Percentiles rank a stretch among this genome's conserved stretches.
These are phyloP conservation scores for Hirtodrosophila histrioides DNA, from an alignment of 2,888 invertebrate species.

Conservation along the genomic window DNA sequence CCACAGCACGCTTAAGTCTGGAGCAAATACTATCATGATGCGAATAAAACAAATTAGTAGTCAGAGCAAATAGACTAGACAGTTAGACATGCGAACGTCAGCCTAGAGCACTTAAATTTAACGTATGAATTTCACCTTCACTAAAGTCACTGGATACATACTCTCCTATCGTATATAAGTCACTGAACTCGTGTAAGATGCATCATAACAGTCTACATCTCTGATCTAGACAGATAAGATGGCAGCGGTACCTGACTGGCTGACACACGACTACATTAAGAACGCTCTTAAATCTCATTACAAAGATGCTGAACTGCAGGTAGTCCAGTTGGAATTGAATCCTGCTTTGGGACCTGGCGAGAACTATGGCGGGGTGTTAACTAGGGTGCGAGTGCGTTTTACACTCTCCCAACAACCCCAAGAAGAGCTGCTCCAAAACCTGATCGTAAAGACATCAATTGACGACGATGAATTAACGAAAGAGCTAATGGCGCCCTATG, in stretches of 20 bases:
- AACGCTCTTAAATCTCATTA: slow-evolving; percentile 65
- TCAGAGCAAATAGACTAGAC: too few species aligned
- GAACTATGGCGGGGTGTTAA: slow-evolving; percentile 81
- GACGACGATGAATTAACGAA: slow-evolving; percentile 77
- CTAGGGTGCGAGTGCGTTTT: slow-evolving; percentile 65
- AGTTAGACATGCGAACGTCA: too few species aligned
- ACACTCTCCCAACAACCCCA: slow-evolving; percentile 21
- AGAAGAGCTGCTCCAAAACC: slow-evolving; percentile 32
- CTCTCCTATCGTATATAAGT: slow-evolving; percentile 34
- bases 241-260: slow-evolving; percentile 76
- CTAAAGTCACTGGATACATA: not conserved
- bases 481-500: slow-evolving; percentile 79
- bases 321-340: slow-evolving; percentile 58
- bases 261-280: slow-evolving; percentile 74
- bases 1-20: slow-evolving; percentile 7
- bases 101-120: not conserved
- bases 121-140: slow-evolving; percentile 27
- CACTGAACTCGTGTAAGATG: not conserved
- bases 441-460: slow-evolving; percentile 80
- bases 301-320: slow-evolving; percentile 61
- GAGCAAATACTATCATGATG: slow-evolving; percentile 15
- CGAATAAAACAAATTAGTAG: slow-evolving; percentile 1
- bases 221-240: slow-evolving; percentile 24
- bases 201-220: slow-evolving; percentile 8
- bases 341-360: slow-evolving; percentile 82